phyloP scores from a whole-genome alignment of 2,888 invertebrate genomes.

The Euspilapteryx auroguttella region DNA sequence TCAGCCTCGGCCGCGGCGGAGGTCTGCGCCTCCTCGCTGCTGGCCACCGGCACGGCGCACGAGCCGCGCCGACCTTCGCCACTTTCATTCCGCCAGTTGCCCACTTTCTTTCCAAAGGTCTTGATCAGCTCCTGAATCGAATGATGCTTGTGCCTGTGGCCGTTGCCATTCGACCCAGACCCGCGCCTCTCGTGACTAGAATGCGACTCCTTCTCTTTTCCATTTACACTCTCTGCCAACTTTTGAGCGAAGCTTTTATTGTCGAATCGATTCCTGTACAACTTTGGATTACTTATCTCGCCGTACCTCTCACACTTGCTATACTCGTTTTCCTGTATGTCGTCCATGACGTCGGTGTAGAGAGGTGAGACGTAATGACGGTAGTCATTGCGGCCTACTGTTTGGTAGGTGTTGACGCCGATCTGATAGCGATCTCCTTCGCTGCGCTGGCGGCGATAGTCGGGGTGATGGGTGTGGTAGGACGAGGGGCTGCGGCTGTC shows the following conservation, averaged over 20 bases:
- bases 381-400: constrained; percentile 30
- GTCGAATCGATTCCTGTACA: constrained; percentile 29
- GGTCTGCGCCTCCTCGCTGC: constrained; percentile 43
- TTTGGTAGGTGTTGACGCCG: constrained; percentile 25
- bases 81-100: constrained; percentile 68
- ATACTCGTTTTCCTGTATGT: constrained; percentile 49
- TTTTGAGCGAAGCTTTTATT: constrained; percentile 48
- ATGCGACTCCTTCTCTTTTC: constrained; percentile 16
- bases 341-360: constrained; percentile 46
- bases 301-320: constrained; percentile 52
- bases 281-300: constrained; percentile 39
- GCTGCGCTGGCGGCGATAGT: constrained; percentile 22
- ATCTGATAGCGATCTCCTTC: constrained; percentile 32
- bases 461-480: constrained; percentile 24
- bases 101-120: constrained; percentile 74
- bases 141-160: constrained; percentile 61
- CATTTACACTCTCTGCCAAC: constrained; percentile 24
- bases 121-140: constrained; percentile 77
- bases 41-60: constrained; percentile 41
- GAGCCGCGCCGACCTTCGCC: constrained; percentile 46
- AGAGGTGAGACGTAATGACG: constrained; percentile 48
- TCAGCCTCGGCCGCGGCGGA: constrained; percentile 51
- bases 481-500: constrained; percentile 22
- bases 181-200: constrained; percentile 28
- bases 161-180: constrained; percentile 31